These are phyloP conservation scores for Trypoxylus dichotomus DNA, from an alignment of 1,140 invertebrate genomes.

Conservation along the genomic window DNA sequence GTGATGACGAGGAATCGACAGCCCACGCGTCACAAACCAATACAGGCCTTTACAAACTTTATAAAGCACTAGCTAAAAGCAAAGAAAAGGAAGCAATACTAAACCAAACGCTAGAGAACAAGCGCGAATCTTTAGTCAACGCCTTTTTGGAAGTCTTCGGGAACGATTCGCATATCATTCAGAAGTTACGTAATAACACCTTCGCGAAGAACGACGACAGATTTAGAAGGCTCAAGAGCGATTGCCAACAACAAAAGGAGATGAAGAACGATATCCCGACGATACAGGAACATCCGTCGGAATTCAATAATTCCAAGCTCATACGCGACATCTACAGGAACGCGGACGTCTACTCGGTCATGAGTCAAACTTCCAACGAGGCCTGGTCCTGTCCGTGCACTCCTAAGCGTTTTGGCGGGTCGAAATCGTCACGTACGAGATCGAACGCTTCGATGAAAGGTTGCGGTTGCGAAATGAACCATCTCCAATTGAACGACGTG, in stretches of 20 bases:
- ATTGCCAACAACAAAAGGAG: not conserved
- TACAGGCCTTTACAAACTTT: not conserved
- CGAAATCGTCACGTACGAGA: not conserved
- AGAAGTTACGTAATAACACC: not conserved
- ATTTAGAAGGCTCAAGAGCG: not conserved
- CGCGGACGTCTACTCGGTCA: not conserved
- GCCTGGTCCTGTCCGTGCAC: not conserved
- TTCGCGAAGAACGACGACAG: not conserved
- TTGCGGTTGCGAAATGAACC: not conserved
- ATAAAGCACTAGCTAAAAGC: not conserved
- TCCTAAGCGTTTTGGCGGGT: not conserved
- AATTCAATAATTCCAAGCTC: not conserved
- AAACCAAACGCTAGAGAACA: not conserved
- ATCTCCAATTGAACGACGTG: not conserved
- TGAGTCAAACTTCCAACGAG: not conserved
- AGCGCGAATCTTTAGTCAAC: not conserved
- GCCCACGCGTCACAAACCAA: not conserved
- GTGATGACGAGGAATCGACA: not conserved
- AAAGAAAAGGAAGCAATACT: not conserved
- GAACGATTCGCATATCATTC: not conserved
- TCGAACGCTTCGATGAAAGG: not conserved
- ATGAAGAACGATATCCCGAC: not conserved
- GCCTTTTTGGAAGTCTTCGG: not conserved
- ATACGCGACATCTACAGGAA: not conserved
- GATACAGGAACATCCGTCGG: not conserved